phyloP scores from a whole-genome alignment of 2,113 vertebrate species.

The Procavia capensis region DNA sequence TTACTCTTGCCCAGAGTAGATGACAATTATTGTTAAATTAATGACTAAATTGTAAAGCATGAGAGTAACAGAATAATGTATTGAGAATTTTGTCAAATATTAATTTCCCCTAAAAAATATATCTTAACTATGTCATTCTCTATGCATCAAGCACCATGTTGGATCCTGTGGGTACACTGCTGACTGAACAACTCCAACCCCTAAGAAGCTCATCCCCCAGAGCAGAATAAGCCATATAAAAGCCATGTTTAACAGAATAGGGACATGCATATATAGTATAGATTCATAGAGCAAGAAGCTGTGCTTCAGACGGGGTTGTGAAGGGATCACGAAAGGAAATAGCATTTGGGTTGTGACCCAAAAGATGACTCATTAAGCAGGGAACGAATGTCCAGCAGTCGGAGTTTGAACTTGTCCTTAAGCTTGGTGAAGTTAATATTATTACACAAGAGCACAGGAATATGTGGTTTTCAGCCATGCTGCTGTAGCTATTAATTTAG shows the following conservation, averaged over 20 bases:
- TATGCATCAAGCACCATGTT: not conserved
- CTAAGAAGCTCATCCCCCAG: not conserved
- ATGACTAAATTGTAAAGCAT: slow-evolving; percentile 38
- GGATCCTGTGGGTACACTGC: not conserved
- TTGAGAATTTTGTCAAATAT: slow-evolving; percentile 42
- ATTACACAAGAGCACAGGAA: not conserved
- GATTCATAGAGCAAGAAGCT: not conserved
- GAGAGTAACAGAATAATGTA: slow-evolving; percentile 42
- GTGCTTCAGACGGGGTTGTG: not conserved
- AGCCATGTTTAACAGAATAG: not conserved
- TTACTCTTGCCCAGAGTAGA: not conserved
- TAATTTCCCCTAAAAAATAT: not conserved
- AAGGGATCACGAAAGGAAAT: not conserved
- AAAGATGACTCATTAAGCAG: slow-evolving; percentile 1
- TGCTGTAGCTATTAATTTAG: not conserved
- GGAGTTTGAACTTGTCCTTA: not conserved
- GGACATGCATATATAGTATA: not conserved
- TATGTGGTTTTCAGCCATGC: not conserved
- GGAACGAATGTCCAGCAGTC: not conserved
- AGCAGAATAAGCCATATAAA: not conserved
- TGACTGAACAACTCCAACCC: not conserved
- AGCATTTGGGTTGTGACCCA: slow-evolving; percentile 24
- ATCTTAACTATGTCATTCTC: not conserved
- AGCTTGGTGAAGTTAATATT: not conserved
- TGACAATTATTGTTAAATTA: slow-evolving; percentile 56